Evolutionary conservation across 2,113 vertebrate species (phyloP), one percentile per base, ranked within the genome.

Genomic region (Semicossyphus pulcher): DNA sequence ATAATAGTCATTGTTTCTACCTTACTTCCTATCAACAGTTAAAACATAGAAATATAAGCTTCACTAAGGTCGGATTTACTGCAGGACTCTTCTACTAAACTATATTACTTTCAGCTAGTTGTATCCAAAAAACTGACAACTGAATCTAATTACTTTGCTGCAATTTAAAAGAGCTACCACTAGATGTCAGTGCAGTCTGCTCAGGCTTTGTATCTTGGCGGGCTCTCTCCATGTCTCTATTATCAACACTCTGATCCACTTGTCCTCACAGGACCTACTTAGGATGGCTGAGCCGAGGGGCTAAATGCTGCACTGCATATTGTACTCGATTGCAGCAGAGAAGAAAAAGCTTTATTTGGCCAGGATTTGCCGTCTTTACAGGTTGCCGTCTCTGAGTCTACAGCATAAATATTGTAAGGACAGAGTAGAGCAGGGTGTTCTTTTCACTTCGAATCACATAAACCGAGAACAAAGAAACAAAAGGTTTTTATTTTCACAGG

Each of bases 231-330:
- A 87, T 15, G 1, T 76, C 78, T 77, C 70, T 71, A 76, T 84
- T 72, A 85, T 86, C 74, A 71, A 57, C 52, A 73, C 65, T 56
- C 57, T 57, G 71, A 80, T 85, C 77, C 72, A 69, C 82, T 88
- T 91, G 89, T 91, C 85, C 92, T 93, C 84, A 91, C 85, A 92
- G 86, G 86, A 90, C 88, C 89, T 87, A 81, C 88, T 89, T 75
- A 81, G 78, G 52, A 78, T 67, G 70, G 80, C 82, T 86, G 78
- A 90, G 88, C 85, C 72, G 73, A 81, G 81, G 68, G 64, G 78
- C 83, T 87, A 72, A 89, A 88, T 71, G 80, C 88, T 77, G 80
- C 56, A 72, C 63, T 84, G 90, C 81, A 85, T 81, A 86, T 76
- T 85, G 70, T 71, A 56, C 56, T 63, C 28, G 64, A 75, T 48